phyloP scores from a whole-genome alignment of 2,113 vertebrate genomes.

The Laticauda laticaudata region DNA sequence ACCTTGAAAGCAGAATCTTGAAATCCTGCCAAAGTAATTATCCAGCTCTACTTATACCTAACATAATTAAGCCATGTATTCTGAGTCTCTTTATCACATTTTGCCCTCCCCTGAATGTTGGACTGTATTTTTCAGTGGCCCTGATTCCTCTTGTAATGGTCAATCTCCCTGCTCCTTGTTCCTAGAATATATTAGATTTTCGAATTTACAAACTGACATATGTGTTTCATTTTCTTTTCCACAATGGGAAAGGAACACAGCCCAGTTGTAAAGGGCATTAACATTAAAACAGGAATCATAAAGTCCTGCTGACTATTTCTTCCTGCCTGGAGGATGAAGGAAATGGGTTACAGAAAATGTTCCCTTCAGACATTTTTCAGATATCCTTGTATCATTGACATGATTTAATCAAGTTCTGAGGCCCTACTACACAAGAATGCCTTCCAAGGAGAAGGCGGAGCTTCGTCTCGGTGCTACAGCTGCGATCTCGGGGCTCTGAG shows the following conservation, averaged over 20 bases:
- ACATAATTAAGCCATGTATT: neutral
- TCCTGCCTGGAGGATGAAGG: neutral
- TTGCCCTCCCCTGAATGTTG: neutral
- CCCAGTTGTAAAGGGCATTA: neutral
- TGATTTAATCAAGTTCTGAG: neutral
- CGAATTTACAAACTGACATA: neutral
- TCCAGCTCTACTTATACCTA: neutral
- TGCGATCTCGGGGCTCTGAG: too few relatives aligned
- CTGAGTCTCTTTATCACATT: neutral
- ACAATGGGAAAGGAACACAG: neutral
- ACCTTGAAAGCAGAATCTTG: neutral
- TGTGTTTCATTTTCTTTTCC: neutral
- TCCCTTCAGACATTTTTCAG: neutral
- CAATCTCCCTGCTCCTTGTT: neutral
- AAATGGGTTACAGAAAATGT: neutral
- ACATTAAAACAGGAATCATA: neutral
- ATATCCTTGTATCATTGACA: neutral
- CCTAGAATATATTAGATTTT: neutral
- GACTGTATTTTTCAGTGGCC: neutral
- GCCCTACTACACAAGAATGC: neutral
- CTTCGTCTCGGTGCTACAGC: too few relatives aligned
- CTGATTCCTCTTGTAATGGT: neutral
- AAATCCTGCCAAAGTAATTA: neutral
- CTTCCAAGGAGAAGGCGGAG: too few relatives aligned
- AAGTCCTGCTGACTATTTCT: neutral